A percentile compares a stretch with the other conserved stretches of the same genome.
These are phyloP conservation scores for Elysia crispata DNA, from an alignment of 2,888 invertebrate species.

Conservation along the genomic window DNA sequence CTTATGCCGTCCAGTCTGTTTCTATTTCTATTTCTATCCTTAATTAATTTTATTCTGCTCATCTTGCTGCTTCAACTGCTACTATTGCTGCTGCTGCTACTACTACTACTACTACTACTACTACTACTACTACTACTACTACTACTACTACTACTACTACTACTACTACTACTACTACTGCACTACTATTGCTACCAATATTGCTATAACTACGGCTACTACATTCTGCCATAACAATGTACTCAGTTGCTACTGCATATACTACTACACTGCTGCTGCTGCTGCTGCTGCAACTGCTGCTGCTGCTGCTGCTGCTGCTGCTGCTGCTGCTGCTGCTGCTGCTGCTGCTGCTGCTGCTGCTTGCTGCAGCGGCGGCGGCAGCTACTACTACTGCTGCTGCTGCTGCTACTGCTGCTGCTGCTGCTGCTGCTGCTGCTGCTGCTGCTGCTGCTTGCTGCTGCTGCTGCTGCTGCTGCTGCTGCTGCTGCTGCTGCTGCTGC, in stretches of 20 bases:
- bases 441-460: no score
- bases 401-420: slow-evolving; percentile 4
- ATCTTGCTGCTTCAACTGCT: not conserved
- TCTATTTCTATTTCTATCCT: no score
- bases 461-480: slow-evolving; percentile 9
- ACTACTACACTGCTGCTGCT: no score
- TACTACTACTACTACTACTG: not conserved
- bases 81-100: not conserved
- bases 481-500: slow-evolving; percentile 9
- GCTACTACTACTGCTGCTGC: not conserved
- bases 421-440: slow-evolving; percentile 1
- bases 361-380: not conserved
- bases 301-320: not conserved
- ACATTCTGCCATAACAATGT: not conserved
- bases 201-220: no score
- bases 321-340: not conserved
- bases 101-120: slow-evolving; percentile 9
- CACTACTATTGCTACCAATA: no score
- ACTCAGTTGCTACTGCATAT: not conserved
- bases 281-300: not conserved
- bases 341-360: not conserved
- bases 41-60: no score
- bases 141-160: slow-evolving; percentile 9
- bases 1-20: no score
- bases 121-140: slow-evolving; percentile 9